Evolutionary conservation across 2,113 vertebrate genomes (phyloP).

Genomic region (Nansenia antarctica): DNA sequence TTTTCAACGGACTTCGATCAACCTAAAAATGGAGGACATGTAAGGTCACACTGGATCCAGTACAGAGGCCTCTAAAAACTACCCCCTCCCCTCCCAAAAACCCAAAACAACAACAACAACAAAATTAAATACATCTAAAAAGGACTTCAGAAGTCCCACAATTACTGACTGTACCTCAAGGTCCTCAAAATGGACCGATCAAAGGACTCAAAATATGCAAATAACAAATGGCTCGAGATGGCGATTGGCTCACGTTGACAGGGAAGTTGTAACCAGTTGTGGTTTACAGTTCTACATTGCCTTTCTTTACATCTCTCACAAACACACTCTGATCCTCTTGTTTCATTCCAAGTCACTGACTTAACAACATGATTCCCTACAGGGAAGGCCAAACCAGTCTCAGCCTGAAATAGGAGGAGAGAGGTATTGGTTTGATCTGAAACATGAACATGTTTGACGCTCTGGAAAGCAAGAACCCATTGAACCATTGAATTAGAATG

Average conservation of each 20-base stretch:
- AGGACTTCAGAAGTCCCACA: background rate
- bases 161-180: background rate
- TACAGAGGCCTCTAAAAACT: background rate
- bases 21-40: too few relatives aligned
- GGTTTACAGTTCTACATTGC: background rate
- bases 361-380: background rate
- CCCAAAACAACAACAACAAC: background rate
- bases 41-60: background rate
- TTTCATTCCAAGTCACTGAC: background rate
- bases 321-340: background rate
- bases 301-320: too few relatives aligned
- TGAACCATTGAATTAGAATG: too few relatives aligned
- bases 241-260: background rate
- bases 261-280: background rate
- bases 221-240: background rate
- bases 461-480: too few relatives aligned
- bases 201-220: slow-evolving; percentile 1
- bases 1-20: too few relatives aligned
- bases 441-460: background rate
- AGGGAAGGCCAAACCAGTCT: background rate
- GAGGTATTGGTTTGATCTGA: background rate
- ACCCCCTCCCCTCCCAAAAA: too few relatives aligned
- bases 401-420: background rate
- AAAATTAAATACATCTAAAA: background rate
- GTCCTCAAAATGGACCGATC: slow-evolving; percentile 5